Evolutionary conservation across 1,140 invertebrate species (phyloP).

Genomic region (Psix sp.): DNA sequence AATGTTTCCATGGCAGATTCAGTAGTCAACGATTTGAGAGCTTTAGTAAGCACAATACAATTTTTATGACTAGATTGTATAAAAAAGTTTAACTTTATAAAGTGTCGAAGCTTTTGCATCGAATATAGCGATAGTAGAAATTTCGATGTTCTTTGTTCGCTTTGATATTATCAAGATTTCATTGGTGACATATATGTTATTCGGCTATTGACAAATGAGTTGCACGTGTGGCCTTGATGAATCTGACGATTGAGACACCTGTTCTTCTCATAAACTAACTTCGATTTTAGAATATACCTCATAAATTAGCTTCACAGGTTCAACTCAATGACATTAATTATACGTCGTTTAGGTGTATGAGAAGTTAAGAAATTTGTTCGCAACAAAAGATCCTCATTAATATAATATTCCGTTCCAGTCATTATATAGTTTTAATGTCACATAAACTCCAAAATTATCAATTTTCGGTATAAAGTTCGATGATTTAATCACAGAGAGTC

Average conservation of each 20-base stretch:
- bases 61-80: background rate
- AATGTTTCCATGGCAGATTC: too few species aligned
- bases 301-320: slow-evolving; percentile 66
- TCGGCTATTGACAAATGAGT: slow-evolving; percentile 49
- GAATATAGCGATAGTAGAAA: slow-evolving; percentile 22
- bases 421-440: slow-evolving; percentile 15
- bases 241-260: slow-evolving; percentile 55
- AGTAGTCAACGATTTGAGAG: too few species aligned
- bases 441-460: slow-evolving; percentile 32
- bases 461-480: too few species aligned
- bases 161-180: slow-evolving; percentile 38
- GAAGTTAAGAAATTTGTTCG: slow-evolving; percentile 18
- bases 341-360: slow-evolving; percentile 43
- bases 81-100: slow-evolving; percentile 38
- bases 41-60: slow-evolving; percentile 23
- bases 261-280: slow-evolving; percentile 64
- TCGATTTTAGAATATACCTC: slow-evolving; percentile 45
- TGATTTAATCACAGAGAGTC: too few species aligned
- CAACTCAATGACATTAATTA: slow-evolving; percentile 62
- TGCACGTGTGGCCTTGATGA: slow-evolving; percentile 45
- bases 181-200: slow-evolving; percentile 50
- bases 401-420: slow-evolving; percentile 15
- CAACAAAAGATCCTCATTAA: too few species aligned
- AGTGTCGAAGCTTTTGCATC: slow-evolving; percentile 31
- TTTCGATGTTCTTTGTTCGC: slow-evolving; percentile 43